Percentiles rank a stretch among this genome's conserved stretches.
These are phyloP conservation scores for Rotaria magnacalcarata DNA, from an alignment of 2,888 invertebrate species.

Conservation along the genomic window DNA sequence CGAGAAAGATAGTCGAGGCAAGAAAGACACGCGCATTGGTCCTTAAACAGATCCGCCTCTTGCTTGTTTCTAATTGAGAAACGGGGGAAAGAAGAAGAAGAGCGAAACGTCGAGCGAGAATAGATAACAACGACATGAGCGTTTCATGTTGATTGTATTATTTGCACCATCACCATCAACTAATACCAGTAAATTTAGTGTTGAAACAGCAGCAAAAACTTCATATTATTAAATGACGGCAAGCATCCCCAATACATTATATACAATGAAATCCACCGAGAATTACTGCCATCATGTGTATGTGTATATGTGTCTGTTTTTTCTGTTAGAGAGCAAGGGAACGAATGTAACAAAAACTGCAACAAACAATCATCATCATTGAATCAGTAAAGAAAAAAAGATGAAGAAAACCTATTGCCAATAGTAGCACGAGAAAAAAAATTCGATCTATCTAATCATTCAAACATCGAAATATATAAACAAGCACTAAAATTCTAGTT, in stretches of 20 bases:
- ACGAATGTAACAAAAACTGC: neutral
- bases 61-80: neutral
- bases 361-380: slow-evolving; percentile 2
- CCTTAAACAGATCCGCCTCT: slow-evolving; percentile 19
- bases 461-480: neutral
- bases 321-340: neutral
- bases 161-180: slow-evolving; percentile 20
- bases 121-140: neutral
- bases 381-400: neutral
- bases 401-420: neutral
- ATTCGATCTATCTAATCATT: neutral
- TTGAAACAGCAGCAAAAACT: neutral
- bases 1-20: neutral
- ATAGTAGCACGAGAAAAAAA: neutral
- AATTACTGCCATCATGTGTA: neutral
- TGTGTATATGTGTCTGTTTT: neutral
- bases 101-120: neutral
- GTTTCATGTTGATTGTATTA: slow-evolving; percentile 37
- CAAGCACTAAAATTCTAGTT: neutral
- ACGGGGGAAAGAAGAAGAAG: neutral
- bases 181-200: neutral
- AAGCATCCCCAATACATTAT: neutral
- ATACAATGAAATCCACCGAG: neutral
- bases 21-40: slow-evolving; percentile 16
- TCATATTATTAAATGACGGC: slow-evolving; percentile 22